Base-by-base conservation (phyloP, 2,888 invertebrate genomes). In the Ectropis crepuscularia region DNA sequence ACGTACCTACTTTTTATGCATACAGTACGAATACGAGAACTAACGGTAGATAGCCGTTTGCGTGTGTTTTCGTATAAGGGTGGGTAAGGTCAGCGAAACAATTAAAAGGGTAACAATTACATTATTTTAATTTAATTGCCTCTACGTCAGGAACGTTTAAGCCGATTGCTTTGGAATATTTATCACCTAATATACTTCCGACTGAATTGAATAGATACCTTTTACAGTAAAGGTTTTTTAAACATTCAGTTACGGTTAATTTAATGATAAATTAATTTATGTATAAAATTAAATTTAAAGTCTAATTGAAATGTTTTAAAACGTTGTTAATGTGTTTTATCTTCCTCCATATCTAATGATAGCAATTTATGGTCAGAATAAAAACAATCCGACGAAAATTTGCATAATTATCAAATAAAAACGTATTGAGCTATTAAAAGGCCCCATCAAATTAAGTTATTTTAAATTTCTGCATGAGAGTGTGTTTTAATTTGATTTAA, bases 61-160 rank as follows among this genome's bases (percentile, higher is more conserved):
- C 80, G 77, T 81, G 78, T 75, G 76, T 77, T 78, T 75, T 72
- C 74, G 69, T 76, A 74, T 76, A 79, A 77, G 77, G 79, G 75
- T 76, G 70, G 72, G 74, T 79, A 78, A 71, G 69, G 75, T 71
- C 75, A 71, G 75, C 69, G 63, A 65, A 77, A 75, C 64, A 72
- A 70, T 70, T 68, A 55, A 65, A 64, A 61, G 54, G 60, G 60
- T 64, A 60, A 64, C 61, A 65, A 66, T 66, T 66, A 62, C 58
- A 62, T 55, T 66, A 59, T 58, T 66, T 62, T 57, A 61, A 61
- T 62, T 62, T 59, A 59, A 66, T 62, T 57, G 57, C 60, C 53
- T 53, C 46, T 65, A 65, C 64, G 64, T 61, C 60, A 65, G 60
- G 57, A 65, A 65, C 57, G 60, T 60, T 61, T 65, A 57, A 65